A percentile compares a stretch with the other conserved stretches of the same genome.
Evolutionary conservation across 92 coral and sea anemone species (phyloP).

Genomic region (Paragorgia papillata): DNA sequence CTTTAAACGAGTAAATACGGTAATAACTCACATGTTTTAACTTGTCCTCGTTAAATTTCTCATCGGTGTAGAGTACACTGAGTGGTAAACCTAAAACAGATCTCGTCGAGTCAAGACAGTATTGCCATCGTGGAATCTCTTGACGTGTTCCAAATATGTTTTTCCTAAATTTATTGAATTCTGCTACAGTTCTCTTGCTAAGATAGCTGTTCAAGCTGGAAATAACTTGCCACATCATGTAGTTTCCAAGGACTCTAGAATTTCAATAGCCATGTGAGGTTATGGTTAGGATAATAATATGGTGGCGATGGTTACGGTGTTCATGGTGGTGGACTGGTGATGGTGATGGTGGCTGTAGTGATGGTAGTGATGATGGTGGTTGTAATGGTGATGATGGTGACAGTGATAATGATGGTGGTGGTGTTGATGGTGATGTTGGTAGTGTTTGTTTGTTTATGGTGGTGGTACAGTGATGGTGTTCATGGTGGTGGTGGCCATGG

Average conservation of each 20-base stretch:
- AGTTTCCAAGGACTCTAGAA: constrained; percentile 60
- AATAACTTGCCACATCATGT: constrained; percentile 67
- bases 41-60: constrained; percentile 63
- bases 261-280: neutral
- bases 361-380: too few species aligned
- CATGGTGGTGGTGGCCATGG: too few species aligned
- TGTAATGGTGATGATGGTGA: too few species aligned
- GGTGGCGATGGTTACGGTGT: too few species aligned
- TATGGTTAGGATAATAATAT: too few species aligned
- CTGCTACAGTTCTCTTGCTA: constrained; percentile 19
- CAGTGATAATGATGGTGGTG: too few species aligned
- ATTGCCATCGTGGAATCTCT: constrained; percentile 45
- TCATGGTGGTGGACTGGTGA: too few species aligned
- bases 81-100: constrained; percentile 69
- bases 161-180: neutral
- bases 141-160: constrained; percentile 6
- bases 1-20: too few species aligned
- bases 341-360: too few species aligned
- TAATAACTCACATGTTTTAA: constrained; percentile 56
- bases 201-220: constrained; percentile 45
- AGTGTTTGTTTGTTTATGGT: too few species aligned
- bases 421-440: too few species aligned
- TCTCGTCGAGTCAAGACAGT: constrained; percentile 44
- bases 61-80: constrained; percentile 70
- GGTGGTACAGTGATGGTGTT: too few species aligned